Conservation (phyloP, 2,888 invertebrate species). For the Chloroclysta siterata region DNA sequence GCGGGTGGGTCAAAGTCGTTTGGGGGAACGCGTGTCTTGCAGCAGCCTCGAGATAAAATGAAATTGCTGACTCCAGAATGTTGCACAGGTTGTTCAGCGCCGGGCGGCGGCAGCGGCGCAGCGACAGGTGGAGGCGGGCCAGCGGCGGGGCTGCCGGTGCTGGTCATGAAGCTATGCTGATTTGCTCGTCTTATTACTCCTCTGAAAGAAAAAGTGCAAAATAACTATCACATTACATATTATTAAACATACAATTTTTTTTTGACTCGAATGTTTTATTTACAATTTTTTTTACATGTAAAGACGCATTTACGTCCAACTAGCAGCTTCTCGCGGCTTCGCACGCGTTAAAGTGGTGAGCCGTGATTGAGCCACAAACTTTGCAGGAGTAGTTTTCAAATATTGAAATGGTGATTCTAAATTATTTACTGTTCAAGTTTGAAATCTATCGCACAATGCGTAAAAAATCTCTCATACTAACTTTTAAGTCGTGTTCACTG, state of each 20-base stretch:
- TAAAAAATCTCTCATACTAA: no score
- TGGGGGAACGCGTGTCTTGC: slow-evolving; percentile 18
- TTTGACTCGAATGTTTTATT: slow-evolving; percentile 29
- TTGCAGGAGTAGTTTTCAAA: no score
- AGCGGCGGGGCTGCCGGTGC: slow-evolving; percentile 64
- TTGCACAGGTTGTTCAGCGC: slow-evolving; percentile 71
- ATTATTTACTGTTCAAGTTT: no score
- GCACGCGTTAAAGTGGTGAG: no score
- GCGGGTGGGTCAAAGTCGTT: slow-evolving; percentile 17
- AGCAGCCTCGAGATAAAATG: slow-evolving; percentile 48
- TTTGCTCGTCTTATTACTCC: slow-evolving; percentile 33
- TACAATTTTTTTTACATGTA: not conserved
- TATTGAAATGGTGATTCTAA: no score
- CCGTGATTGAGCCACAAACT: no score
- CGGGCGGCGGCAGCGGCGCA: slow-evolving; percentile 53
- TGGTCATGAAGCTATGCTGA: slow-evolving; percentile 77
- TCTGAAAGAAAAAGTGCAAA: slow-evolving; percentile 70
- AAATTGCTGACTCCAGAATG: slow-evolving; percentile 63
- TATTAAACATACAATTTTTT: slow-evolving; percentile 41
- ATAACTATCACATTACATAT: slow-evolving; percentile 42
- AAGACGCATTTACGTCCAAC: no score
- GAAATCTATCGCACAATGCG: no score
- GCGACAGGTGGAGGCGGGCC: slow-evolving; percentile 53
- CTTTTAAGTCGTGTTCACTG: no score
- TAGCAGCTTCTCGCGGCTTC: no score